phyloP scores from a whole-genome alignment of 2,888 invertebrate genomes.

The Limnephilus lunatus region DNA sequence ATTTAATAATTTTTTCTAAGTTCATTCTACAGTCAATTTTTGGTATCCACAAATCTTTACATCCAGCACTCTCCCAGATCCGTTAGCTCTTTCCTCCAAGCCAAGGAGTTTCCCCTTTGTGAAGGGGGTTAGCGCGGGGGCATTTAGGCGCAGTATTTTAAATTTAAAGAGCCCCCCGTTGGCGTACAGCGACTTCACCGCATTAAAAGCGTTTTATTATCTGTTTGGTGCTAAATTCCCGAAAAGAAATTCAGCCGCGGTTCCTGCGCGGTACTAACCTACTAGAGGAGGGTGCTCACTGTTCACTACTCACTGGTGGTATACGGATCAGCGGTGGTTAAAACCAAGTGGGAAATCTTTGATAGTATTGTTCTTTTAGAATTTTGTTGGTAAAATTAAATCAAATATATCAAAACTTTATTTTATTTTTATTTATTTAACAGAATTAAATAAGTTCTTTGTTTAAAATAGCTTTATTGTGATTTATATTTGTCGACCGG shows the following conservation, averaged over 20 bases:
- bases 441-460: too few relatives aligned
- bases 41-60: background rate
- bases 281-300: slow-evolving; percentile 28
- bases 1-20: too few relatives aligned
- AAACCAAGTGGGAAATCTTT: background rate
- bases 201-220: slow-evolving; percentile 79
- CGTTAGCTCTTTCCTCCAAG: background rate
- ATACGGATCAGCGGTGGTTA: background rate
- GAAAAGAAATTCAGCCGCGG: slow-evolving; percentile 73
- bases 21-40: background rate
- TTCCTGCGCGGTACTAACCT: slow-evolving; percentile 45
- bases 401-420: too few relatives aligned
- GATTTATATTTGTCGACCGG: too few relatives aligned
- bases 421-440: too few relatives aligned
- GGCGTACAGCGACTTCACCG: slow-evolving; percentile 58
- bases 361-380: background rate
- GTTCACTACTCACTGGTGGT: background rate
- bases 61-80: background rate
- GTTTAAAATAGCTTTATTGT: too few relatives aligned
- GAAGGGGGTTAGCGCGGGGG: slow-evolving; percentile 27
- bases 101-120: background rate
- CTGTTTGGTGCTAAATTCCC: slow-evolving; percentile 78
- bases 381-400: too few relatives aligned
- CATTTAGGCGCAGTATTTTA: slow-evolving; percentile 65
- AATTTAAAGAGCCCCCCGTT: slow-evolving; percentile 64